Evolutionary conservation across 2,888 invertebrate species (phyloP).

Genomic region (Biston stratarius): DNA sequence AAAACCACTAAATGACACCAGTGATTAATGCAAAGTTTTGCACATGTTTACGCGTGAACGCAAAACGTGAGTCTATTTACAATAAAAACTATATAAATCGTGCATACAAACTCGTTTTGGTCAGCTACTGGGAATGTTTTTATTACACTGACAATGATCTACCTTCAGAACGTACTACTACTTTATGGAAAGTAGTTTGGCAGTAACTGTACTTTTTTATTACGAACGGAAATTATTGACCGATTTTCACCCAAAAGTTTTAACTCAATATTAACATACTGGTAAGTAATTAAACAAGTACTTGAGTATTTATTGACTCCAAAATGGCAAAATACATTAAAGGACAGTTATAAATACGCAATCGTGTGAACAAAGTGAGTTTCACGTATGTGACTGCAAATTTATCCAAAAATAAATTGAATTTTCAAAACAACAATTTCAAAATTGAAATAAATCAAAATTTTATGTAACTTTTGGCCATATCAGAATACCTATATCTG

Average conservation of each 20-base stretch:
- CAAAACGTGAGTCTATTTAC: conserved; percentile 15
- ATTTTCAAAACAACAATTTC: too few species aligned
- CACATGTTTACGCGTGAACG: conserved; percentile 6
- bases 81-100: conserved; percentile 20
- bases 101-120: conserved; percentile 65
- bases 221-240: conserved; percentile 19
- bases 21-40: conserved; percentile 9
- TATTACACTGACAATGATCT: conserved; percentile 72
- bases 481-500: too few species aligned
- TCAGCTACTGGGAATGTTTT: conserved; percentile 72
- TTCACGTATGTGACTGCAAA: background rate
- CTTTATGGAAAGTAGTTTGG: conserved; percentile 35
- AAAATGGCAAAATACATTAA: too few species aligned
- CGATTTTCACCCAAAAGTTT: conserved; percentile 12
- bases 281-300: background rate
- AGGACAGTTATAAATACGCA: background rate
- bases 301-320: background rate
- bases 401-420: background rate
- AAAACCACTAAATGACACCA: background rate
- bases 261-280: conserved; percentile 4
- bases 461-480: too few species aligned
- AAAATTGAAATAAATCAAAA: too few species aligned
- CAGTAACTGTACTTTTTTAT: conserved; percentile 13
- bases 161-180: conserved; percentile 65
- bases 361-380: conserved; percentile 9